These are phyloP conservation scores for Epizoanthus fatuus DNA, from an alignment of 92 coral and sea anemone species.

Conservation along the genomic window DNA sequence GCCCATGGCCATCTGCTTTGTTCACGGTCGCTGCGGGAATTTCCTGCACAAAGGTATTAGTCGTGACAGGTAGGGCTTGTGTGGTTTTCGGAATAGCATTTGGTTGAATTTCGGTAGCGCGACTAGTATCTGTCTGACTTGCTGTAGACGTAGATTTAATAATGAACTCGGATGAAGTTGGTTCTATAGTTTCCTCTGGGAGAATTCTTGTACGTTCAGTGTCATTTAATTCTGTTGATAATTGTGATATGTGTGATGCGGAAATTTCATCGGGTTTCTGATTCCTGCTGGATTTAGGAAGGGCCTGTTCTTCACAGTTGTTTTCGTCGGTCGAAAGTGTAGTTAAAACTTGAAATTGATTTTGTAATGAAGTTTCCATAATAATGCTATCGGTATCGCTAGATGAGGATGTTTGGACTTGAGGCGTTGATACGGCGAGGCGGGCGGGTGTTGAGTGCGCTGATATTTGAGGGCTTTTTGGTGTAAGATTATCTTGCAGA, in stretches of 20 bases:
- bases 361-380: neutral
- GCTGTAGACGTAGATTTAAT: no score
- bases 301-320: neutral
- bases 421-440: neutral
- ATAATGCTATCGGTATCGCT: no score
- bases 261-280: neutral
- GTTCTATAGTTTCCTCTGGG: no score
- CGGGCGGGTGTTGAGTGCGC: neutral
- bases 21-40: neutral
- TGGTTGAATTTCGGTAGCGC: neutral
- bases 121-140: neutral
- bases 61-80: conserved; percentile 19
- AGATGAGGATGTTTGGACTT: no score
- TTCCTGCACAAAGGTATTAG: conserved; percentile 8
- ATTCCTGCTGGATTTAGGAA: neutral
- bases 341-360: neutral
- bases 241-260: neutral
- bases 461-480: neutral
- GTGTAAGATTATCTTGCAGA: neutral
- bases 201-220: no score
- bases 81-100: conserved; percentile 2
- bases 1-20: neutral
- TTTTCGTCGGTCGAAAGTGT: neutral
- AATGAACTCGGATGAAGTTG: no score
- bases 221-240: neutral